These are phyloP conservation scores for Ochropleura plecta DNA, from an alignment of 2,888 invertebrate species.

Conservation along the genomic window DNA sequence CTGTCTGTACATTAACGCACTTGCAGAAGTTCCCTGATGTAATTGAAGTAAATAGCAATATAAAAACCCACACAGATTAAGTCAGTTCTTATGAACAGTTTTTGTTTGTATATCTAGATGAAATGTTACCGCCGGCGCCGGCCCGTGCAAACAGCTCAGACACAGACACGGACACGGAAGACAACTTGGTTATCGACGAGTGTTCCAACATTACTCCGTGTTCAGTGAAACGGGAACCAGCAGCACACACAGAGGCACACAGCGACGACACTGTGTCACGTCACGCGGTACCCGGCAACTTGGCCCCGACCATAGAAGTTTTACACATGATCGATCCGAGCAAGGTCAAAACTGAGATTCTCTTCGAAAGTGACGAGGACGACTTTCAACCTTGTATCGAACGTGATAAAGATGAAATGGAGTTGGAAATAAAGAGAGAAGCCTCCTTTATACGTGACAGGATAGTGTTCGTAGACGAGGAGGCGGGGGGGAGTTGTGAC, in stretches of 20 bases:
- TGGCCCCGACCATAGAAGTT: conserved; percentile 17
- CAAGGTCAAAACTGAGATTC: conserved; percentile 36
- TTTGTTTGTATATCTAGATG: not conserved
- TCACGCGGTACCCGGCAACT: no score
- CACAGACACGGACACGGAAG: conserved; percentile 31
- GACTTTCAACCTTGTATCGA: conserved; percentile 18
- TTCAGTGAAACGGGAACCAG: not conserved
- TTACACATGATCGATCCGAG: conserved; percentile 35
- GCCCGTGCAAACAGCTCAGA: not conserved
- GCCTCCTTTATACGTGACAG: conserved; percentile 25
- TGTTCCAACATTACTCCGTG: not conserved
- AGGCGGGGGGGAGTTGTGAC: not conserved
- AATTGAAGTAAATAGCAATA: not conserved
- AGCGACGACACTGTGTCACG: not conserved
- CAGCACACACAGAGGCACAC: not conserved
- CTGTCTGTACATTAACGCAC: not conserved
- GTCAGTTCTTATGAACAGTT: not conserved
- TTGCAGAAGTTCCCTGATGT: not conserved
- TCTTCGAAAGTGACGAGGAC: conserved; percentile 46
- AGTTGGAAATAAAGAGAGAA: not conserved
- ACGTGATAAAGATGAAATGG: not conserved
- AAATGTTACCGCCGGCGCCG: not conserved
- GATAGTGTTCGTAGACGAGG: conserved; percentile 37
- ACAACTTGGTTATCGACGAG: conserved; percentile 47
- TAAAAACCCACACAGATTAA: not conserved